Conservation (phyloP, 1,140 invertebrate genomes). For the Drosophila hydei region DNA sequence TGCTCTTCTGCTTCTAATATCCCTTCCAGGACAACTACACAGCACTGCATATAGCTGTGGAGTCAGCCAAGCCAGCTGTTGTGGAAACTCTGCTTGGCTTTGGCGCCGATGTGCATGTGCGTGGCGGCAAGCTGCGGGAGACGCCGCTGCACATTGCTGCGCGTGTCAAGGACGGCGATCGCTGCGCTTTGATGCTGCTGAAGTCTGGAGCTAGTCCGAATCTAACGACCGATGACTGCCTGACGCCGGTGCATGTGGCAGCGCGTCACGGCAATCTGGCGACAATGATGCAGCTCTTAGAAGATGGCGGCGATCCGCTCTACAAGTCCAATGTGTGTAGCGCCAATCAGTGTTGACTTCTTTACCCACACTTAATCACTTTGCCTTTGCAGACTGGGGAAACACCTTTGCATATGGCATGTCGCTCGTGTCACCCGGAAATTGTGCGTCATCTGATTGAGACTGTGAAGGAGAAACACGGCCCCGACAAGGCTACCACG, state of each 20-base stretch:
- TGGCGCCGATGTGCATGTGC: conserved; percentile 97
- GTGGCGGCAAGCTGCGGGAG: conserved; percentile 94
- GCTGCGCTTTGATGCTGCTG: conserved; percentile 98
- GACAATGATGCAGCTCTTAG: conserved; percentile 93
- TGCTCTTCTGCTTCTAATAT: background rate
- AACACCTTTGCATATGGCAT: conserved; percentile 96
- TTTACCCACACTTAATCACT: accelerated
- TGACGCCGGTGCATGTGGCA: conserved; percentile 96
- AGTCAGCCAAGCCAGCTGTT: conserved; percentile 96
- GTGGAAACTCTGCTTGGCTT: conserved; percentile 98
- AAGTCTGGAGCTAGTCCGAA: conserved; percentile 99
- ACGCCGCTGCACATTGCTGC: conserved; percentile 98
- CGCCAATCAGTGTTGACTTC: background rate
- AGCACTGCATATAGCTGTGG: conserved; percentile 99
- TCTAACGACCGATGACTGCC: conserved; percentile 94
- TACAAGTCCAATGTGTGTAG: conserved; percentile 92
- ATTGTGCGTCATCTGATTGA: conserved; percentile 93
- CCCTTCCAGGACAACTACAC: conserved; percentile 95
- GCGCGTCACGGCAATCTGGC: conserved; percentile 94
- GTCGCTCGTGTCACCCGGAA: conserved; percentile 92
- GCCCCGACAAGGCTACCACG: conserved; percentile 88
- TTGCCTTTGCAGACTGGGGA: conserved; percentile 92
- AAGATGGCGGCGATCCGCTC: conserved; percentile 95
- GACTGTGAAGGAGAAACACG: conserved; percentile 91
- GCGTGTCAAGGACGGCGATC: conserved; percentile 95